These are phyloP conservation scores for Agelaius phoeniceus DNA, from an alignment of 2,113 vertebrate genomes.

Conservation along the genomic window DNA sequence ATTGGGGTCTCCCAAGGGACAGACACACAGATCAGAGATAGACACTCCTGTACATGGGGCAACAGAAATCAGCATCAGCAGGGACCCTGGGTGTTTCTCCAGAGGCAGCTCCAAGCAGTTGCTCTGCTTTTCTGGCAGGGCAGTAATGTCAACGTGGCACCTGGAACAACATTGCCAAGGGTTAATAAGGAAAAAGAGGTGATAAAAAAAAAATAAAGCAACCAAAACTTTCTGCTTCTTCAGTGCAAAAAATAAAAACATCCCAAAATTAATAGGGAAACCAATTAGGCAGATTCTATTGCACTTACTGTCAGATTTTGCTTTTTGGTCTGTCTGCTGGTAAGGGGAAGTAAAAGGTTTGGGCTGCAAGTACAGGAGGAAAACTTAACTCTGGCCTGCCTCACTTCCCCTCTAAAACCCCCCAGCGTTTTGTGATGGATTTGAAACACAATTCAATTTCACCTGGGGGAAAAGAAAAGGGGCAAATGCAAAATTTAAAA, in stretches of 20 bases:
- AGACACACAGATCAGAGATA: slow-evolving; percentile 83
- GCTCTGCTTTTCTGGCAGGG: slow-evolving; percentile 76
- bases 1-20: slow-evolving; percentile 79
- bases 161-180: slow-evolving; percentile 64
- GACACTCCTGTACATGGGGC: slow-evolving; percentile 85
- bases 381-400: slow-evolving; percentile 15
- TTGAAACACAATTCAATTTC: slow-evolving; percentile 26
- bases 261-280: neutral
- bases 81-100: slow-evolving; percentile 77
- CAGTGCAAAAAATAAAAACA: neutral
- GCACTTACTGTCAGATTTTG: neutral
- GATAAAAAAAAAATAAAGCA: neutral
- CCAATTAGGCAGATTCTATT: neutral
- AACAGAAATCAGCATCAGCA: slow-evolving; percentile 84
- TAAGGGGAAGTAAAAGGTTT: neutral
- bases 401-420: slow-evolving; percentile 28
- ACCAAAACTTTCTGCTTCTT: neutral
- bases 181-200: neutral
- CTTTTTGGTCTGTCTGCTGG: neutral
- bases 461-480: slow-evolving; percentile 12
- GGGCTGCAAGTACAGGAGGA: neutral
- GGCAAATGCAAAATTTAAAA: slow-evolving; percentile 44
- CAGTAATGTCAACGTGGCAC: slow-evolving; percentile 85
- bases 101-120: slow-evolving; percentile 81
- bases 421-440: neutral